Evolutionary conservation across 1,140 invertebrate species (phyloP).

Genomic region (Pseudomyrmex pallidus): DNA sequence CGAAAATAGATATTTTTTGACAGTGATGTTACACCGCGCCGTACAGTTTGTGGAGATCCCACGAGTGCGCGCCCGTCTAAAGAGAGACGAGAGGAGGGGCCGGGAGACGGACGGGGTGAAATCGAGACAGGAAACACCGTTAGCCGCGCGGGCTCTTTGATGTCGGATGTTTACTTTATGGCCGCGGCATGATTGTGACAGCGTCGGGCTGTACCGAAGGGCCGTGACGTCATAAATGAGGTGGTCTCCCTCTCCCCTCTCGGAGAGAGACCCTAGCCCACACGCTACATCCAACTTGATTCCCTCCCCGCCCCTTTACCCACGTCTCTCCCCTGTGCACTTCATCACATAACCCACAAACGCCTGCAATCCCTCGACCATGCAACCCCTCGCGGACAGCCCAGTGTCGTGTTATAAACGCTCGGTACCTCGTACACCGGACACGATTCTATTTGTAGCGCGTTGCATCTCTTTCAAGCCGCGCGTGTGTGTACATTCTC

Average conservation of each 20-base stretch:
- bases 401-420: conserved; percentile 50
- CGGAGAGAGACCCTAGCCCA: conserved; percentile 25
- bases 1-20: conserved; percentile 2
- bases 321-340: conserved; percentile 32
- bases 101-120: background rate
- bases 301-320: conserved; percentile 12
- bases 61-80: conserved; percentile 25
- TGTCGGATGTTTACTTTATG: conserved; percentile 78
- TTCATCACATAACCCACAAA: conserved; percentile 57
- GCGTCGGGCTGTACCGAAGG: conserved; percentile 62
- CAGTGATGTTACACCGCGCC: background rate
- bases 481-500: background rate
- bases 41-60: conserved; percentile 40
- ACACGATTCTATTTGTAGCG: conserved; percentile 38
- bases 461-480: conserved; percentile 1
- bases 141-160: conserved; percentile 74
- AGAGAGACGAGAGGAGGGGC: conserved; percentile 6
- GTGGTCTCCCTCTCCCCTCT: conserved; percentile 37
- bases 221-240: conserved; percentile 73
- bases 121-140: conserved; percentile 57
- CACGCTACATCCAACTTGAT: conserved; percentile 36
- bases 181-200: conserved; percentile 76
- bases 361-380: conserved; percentile 52
- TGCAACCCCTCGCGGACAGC: conserved; percentile 50
- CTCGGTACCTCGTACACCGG: conserved; percentile 46